These are phyloP conservation scores for Ptychoptera albimana DNA, from an alignment of 2,888 invertebrate species.

Conservation along the genomic window DNA sequence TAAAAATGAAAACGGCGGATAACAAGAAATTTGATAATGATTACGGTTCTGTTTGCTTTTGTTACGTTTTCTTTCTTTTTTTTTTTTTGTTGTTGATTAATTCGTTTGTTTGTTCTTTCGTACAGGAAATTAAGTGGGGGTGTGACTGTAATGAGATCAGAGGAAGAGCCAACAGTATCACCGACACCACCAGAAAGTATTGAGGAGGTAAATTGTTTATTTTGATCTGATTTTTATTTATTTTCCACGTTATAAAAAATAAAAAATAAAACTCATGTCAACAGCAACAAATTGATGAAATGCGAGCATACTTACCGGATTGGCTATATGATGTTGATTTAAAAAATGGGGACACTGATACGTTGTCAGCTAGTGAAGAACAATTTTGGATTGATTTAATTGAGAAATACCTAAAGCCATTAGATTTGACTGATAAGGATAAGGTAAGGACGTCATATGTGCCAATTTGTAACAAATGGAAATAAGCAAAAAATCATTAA, in stretches of 20 bases:
- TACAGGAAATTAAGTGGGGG: conserved; percentile 9
- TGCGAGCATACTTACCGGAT: conserved; percentile 18
- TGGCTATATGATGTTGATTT: conserved; percentile 58
- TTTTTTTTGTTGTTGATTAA: not conserved
- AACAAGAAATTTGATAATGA: too few relatives aligned
- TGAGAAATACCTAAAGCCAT: conserved; percentile 56
- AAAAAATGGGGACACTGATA: conserved; percentile 46
- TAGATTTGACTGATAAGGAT: conserved; percentile 46
- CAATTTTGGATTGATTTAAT: conserved; percentile 66
- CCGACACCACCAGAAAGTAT: not conserved
- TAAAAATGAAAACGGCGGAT: not conserved
- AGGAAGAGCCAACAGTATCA: not conserved
- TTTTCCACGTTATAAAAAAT: not conserved
- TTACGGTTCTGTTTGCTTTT: too few relatives aligned
- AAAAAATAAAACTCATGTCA: not conserved
- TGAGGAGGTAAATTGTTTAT: not conserved
- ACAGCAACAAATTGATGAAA: not conserved
- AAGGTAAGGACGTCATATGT: conserved; percentile 23
- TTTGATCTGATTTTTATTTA: not conserved
- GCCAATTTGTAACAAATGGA: too few relatives aligned
- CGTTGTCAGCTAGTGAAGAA: conserved; percentile 46
- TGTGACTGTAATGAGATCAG: conserved; percentile 6
- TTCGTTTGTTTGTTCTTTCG: not conserved
- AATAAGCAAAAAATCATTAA: too few relatives aligned
- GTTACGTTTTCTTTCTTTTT: not conserved